These are phyloP conservation scores for Melinaea marsaeus DNA, from an alignment of 2,888 invertebrate genomes.

Conservation along the genomic window DNA sequence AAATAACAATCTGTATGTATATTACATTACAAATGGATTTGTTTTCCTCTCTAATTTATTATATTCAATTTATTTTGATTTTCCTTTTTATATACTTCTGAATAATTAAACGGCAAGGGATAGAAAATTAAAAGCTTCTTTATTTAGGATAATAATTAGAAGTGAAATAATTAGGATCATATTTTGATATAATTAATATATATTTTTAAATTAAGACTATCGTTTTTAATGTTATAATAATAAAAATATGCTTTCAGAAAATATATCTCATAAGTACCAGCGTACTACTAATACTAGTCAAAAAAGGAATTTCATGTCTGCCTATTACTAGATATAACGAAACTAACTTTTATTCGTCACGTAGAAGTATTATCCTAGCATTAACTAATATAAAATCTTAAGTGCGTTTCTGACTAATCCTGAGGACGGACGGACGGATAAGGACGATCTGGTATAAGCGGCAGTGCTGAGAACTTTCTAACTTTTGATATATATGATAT, in stretches of 20 bases:
- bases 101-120: conserved; percentile 4
- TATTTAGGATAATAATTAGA: neutral
- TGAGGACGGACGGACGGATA: no score
- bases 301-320: no score
- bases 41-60: conserved; percentile 4
- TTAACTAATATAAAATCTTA: conserved; percentile 36
- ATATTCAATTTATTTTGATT: conserved; percentile 3
- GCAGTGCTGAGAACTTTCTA: conserved; percentile 5
- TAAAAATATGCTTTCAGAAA: no score
- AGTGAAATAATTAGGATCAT: neutral
- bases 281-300: no score
- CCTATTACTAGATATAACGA: no score
- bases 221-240: no score
- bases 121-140: neutral
- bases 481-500: neutral
- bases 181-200: neutral
- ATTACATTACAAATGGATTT: conserved; percentile 5
- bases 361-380: conserved; percentile 24
- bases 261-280: no score
- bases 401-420: conserved; percentile 39
- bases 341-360: conserved; percentile 14
- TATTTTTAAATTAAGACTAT: no score
- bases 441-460: conserved; percentile 28
- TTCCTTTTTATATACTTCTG: conserved; percentile 4
- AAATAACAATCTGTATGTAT: conserved; percentile 7